Base-by-base conservation (phyloP, 2,888 invertebrate species). In the Rhingia campestris region DNA sequence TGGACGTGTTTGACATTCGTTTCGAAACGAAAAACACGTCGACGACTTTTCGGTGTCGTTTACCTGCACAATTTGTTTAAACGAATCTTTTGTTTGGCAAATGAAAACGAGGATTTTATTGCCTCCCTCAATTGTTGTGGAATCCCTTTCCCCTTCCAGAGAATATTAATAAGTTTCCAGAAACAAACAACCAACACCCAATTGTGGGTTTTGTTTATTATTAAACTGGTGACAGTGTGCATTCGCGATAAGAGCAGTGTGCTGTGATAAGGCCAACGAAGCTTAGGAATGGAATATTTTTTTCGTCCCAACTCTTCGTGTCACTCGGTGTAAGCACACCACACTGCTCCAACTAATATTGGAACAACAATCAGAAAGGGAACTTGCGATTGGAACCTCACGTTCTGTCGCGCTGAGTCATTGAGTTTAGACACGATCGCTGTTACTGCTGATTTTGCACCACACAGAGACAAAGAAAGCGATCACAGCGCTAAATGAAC, bases 401-500 rank as follows among this genome's bases (percentile, higher is more conserved):
- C 63, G 59, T 63, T 39, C 63, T 22, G 32, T 30, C 14, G 73
- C 35, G 72, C 47, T 73, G 73, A 73, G 37, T 73, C 73, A 67
- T 67, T 35, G n/a, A 32, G 56, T 73, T 64, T 47, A 47, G 37
- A 32, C 63, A 64, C 47, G 73, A 73, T 73, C 73, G 12, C 14
- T 56, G 47, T 32, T 54, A 6, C 22, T 64, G 54, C 47, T 53
- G 47, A 54, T 41, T 56, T 30, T 73, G 43, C 54, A n/a, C 7
- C 33, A 30, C 7, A 53, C 39, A 51, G 30, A 43, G 43, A 67
- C 54, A 67, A 45, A 35, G 33, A 67, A 54, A 22, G 43, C 43
- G 30, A 30, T 30, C 54, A 5, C 43, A 43, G 3, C n/a, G 45
- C 7, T 35, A 66, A 66, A 66, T 51, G 22, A 35, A 47, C n/a